A percentile compares a stretch with the other conserved stretches of the same genome.
Evolutionary conservation across 2,113 vertebrate species (phyloP).

Genomic region (Leptocoma aspasia): DNA sequence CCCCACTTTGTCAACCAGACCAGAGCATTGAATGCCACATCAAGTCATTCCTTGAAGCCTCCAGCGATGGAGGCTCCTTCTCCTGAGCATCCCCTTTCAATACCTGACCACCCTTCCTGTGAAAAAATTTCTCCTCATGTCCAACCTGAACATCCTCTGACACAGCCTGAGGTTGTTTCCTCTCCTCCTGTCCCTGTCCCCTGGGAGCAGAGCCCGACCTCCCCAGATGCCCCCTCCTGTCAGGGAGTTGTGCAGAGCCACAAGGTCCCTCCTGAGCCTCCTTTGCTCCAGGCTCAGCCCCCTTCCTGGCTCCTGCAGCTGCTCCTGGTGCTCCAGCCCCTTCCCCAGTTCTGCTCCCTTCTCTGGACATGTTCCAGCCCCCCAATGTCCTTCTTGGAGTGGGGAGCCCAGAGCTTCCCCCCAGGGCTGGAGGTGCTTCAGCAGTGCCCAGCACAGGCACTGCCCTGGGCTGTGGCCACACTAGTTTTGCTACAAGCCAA

Average conservation of each 20-base stretch:
- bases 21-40: background rate
- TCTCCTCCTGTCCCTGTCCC: background rate
- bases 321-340: background rate
- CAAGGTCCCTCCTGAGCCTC: background rate
- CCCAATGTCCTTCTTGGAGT: background rate
- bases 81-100: background rate
- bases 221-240: fast-evolving
- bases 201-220: background rate
- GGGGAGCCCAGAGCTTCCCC: background rate
- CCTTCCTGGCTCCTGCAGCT: background rate
- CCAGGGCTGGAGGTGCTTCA: background rate
- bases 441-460: background rate
- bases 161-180: background rate
- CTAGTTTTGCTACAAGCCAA: background rate
- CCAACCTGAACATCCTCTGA: background rate
- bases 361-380: background rate
- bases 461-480: background rate
- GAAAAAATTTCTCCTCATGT: background rate
- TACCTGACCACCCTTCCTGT: background rate
- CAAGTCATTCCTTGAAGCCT: fast-evolving
- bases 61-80: background rate
- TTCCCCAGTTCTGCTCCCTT: background rate
- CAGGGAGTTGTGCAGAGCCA: background rate
- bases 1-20: background rate
- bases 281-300: background rate